phyloP scores from a whole-genome alignment of 2,113 vertebrate genomes.

The Chloropsis hardwickii region DNA sequence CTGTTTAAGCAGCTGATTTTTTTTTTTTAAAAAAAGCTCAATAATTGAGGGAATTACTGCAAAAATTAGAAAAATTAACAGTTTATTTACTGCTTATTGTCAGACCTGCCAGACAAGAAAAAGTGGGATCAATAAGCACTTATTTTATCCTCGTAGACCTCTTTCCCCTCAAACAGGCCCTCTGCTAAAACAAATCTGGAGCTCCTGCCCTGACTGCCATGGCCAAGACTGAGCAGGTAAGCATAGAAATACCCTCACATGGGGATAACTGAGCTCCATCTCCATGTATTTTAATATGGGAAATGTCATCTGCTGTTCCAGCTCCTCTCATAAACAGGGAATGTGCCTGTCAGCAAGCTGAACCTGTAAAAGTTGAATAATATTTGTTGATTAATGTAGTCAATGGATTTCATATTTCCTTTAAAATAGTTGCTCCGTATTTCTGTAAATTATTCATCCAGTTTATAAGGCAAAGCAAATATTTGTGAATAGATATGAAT shows the following conservation, averaged over 20 bases:
- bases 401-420: constrained; percentile 43
- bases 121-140: background rate
- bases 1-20: constrained; percentile 4
- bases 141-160: background rate
- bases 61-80: constrained; percentile 8
- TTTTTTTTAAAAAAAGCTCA: background rate
- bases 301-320: constrained; percentile 17
- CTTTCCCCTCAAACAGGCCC: background rate
- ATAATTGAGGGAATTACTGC: background rate
- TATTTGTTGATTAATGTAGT: constrained; percentile 61
- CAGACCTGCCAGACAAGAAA: background rate
- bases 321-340: constrained; percentile 16
- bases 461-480: constrained; percentile 60
- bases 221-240: background rate
- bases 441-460: constrained; percentile 53
- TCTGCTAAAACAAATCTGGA: background rate
- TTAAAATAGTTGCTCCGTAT: constrained; percentile 44
- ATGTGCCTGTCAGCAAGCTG: constrained; percentile 34
- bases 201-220: background rate
- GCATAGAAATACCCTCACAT: rapidly evolving
- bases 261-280: background rate
- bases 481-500: constrained; percentile 63
- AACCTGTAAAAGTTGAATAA: constrained; percentile 48
- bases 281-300: background rate
- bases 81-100: background rate